Evolutionary conservation across 2,888 invertebrate species (phyloP), one percentile per base, ranked within the genome.

Genomic region (Octodonta nipae): DNA sequence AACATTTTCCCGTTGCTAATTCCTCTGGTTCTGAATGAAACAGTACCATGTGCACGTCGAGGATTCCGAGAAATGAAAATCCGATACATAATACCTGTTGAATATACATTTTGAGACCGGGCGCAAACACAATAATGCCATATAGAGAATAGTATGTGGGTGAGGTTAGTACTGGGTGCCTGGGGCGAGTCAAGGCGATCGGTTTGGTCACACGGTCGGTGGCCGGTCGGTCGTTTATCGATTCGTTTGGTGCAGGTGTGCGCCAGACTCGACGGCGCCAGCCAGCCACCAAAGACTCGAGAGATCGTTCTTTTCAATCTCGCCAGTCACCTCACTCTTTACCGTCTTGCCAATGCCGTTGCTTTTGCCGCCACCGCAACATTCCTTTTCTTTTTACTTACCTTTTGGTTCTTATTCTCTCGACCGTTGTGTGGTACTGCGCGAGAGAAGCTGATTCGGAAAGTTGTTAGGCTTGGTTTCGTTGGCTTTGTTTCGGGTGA

Each of bases 241-340:
- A n/a, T n/a, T n/a, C n/a, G n/a, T n/a, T n/a, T n/a, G n/a, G 55
- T 56, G 57, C 56, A 57, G 56, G 58, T 58, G 57, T 58, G 57
- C 57, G 55, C 55, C 56, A 58, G 58, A 58, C 58, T 55, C 44
- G 52, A 46, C 55, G 58, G 58, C 58, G 58, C 58, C 58, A 50
- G 37, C 34, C 40, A 43, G 40, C 40, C 42, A 26, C 8, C 8
- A 8, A 7, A 5, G 26, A 7, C 10, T 5, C 13, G 10, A 3
- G 2, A 5, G 17, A 17, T 17, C 8, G 6, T 17, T 5, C 17
- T 6, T 17, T 8, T 17, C 17, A 6, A 8, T 17, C 17, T 8
- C 8, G 5, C 17, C 6, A 6, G 17, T 8, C 5, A 17, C 17
- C 5, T 8, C 17, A 17, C 5, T 17, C 5, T 8, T 5, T 11